These are phyloP conservation scores for Aleiodes testaceus DNA, from an alignment of 2,888 invertebrate genomes.

Conservation along the genomic window DNA sequence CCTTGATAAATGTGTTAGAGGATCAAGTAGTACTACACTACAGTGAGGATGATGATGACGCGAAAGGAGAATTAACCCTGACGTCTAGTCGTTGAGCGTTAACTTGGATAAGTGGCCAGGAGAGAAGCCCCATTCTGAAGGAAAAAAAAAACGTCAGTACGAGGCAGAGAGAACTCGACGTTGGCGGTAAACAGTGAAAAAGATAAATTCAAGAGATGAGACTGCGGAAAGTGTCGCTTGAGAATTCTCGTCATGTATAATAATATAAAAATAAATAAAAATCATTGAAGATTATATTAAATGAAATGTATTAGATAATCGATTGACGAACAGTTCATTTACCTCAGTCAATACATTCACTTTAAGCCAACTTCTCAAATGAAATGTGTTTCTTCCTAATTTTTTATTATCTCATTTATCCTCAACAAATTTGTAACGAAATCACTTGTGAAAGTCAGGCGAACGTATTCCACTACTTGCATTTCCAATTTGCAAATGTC, in stretches of 20 bases:
- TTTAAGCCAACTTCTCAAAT: too few species aligned
- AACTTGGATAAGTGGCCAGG: conserved; percentile 43
- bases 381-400: not conserved
- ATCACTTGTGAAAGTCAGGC: not conserved
- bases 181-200: conserved; percentile 11
- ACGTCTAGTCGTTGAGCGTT: conserved; percentile 40
- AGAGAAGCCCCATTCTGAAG: conserved; percentile 4
- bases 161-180: conserved; percentile 11
- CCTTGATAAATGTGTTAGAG: conserved; percentile 28
- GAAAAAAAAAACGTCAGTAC: not conserved
- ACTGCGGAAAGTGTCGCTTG: conserved; percentile 18
- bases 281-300: not conserved
- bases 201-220: conserved; percentile 23
- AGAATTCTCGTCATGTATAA: conserved; percentile 19
- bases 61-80: conserved; percentile 45
- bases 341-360: not conserved
- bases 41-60: conserved; percentile 27
- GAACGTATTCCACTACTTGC: conserved; percentile 14
- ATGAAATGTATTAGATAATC: conserved; percentile 15
- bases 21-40: conserved; percentile 29
- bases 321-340: not conserved
- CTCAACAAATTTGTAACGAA: not conserved
- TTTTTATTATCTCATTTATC: not conserved
- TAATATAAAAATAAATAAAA: conserved; percentile 6
- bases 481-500: conserved; percentile 38